These are phyloP conservation scores for Trinorchestia longiramus DNA, from an alignment of 1,140 invertebrate species.

Conservation along the genomic window DNA sequence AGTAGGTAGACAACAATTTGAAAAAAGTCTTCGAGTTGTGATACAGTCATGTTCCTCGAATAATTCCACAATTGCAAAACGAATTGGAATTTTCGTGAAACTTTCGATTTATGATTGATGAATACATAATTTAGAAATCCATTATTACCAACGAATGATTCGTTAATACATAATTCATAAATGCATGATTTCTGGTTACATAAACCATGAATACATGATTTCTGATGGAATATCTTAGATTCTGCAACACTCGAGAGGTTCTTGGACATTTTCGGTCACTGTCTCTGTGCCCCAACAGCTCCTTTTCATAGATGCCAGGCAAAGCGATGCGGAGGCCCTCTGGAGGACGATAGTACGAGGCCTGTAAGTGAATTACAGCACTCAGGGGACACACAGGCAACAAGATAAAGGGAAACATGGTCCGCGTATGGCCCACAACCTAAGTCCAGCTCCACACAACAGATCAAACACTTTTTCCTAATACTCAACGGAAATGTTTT, in stretches of 20 bases:
- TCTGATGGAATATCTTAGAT: too few species aligned
- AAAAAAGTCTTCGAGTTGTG: too few species aligned
- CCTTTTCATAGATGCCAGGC: background rate
- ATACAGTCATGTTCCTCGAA: too few species aligned
- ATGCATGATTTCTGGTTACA: too few species aligned
- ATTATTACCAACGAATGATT: too few species aligned
- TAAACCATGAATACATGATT: too few species aligned
- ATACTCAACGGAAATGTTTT: background rate
- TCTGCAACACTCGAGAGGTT: background rate
- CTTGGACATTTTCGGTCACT: background rate
- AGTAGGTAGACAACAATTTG: too few species aligned
- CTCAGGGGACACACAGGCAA: background rate
- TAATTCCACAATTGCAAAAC: too few species aligned
- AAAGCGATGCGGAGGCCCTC: background rate
- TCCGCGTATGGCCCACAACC: background rate
- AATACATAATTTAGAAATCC: too few species aligned
- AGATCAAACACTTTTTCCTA: background rate
- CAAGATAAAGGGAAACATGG: background rate
- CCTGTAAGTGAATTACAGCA: constrained; percentile 5
- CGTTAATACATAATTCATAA: too few species aligned
- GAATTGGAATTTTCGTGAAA: too few species aligned
- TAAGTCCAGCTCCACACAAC: background rate
- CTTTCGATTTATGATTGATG: too few species aligned
- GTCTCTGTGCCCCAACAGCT: background rate
- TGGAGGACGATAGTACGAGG: background rate